Base-by-base conservation (phyloP, 2,113 vertebrate genomes). In the Scartelaos histophorus region DNA sequence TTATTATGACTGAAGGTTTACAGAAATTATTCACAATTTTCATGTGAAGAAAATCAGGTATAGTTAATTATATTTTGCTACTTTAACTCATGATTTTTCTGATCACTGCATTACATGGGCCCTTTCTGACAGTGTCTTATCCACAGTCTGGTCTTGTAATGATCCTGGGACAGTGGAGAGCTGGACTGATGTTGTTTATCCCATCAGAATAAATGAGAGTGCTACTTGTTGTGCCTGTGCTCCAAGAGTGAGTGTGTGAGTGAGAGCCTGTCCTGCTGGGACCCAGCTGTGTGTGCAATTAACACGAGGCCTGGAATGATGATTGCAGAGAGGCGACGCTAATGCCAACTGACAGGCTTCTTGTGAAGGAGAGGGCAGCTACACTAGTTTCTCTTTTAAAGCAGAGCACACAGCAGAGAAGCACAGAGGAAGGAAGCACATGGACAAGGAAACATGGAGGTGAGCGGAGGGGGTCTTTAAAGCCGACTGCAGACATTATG, bases 221-320 rank as follows among this genome's bases (percentile, higher is more conserved):
- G 62, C 16, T 65, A 47, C 13, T 66, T 43, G 35, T 66, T 46
- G 11, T 45, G 17, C 19, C 66, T 66, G 53, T 67, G 69, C 58
- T 66, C 51, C 51, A 60, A 61, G 67, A 61, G 61, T 49, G 73
- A 71, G 68, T 70, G 67, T 45, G 70, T 57, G 51, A 71, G 79
- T 60, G 81, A 57, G 75, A 66, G 82, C 11, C 47, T 57, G 88
- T 94, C 96, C 95, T 86, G 96, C 95, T 98, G 97, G 94, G 96
- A 94, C 93, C 97, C 97, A 99, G 97, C 97, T 99, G 97, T 98
- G 97, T 95, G 95, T 95, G 95, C 97, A 98, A 98, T 98, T 98
- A 99, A 96, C 96, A 95, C 95, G 95, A 98, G 95, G 96, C 95
- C 95, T 95, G 94, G 94, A 97, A 98, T 96, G 96, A 97, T 96